Base-by-base conservation (phyloP, 2,888 invertebrate species). In the Andrena haemorrhoa region DNA sequence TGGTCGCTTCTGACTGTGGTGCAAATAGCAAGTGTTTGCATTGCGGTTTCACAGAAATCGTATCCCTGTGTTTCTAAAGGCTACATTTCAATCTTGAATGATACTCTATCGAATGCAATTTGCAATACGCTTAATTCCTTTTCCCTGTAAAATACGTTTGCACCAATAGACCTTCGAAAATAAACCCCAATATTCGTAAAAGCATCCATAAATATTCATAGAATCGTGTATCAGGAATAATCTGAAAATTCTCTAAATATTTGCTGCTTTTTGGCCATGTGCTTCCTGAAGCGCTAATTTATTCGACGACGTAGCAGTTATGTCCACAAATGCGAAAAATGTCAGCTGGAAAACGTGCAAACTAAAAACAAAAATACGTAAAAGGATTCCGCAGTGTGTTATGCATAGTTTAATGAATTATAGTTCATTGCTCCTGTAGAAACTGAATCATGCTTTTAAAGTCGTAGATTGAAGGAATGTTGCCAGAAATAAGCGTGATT, bases 201-300 rank as follows among this genome's bases (percentile, higher is more conserved):
- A 12, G 26, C 23, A 26, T 12, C 12, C 2, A 26, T 4, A 58
- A 58, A 58, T 7, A 58, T 31, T 31, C 12, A 16, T 7, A n/a
- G 7, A 8, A 35, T 12, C 26, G 2, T 61, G 29, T 41, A 3
- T 33, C 31, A 10, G 6, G 26, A 12, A 12, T 41, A n/a, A 64
- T 56, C 56, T 20, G 8, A 1, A 23, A 63, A 56, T 33, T 56
- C 41, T n/a, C 10, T 31, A 35, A 47, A 53, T 72, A 65, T 53
- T 56, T 53, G 53, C 23, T 26, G 29, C 56, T 10, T 41, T 26
- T 6, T 8, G 60, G 47, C 23, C 16, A 12, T 35, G n/a, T 26
- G 33, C n/a, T 58, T 61, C 60, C 49, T 61, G 65, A 71, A 79
- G 51, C 47, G 71, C 8, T 71, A 79, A 66, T 76, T 79, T 76